These are phyloP conservation scores for Drosophila melanogaster DNA, from an alignment of 1,140 invertebrate genomes.

Conservation along the genomic window Release_6_plus_ISO1_MT NT_033777.3:6826501-6827000, in stretches of 20 bases:
- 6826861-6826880: too few species aligned
- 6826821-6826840: too few species aligned
- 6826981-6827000: constrained; percentile 5
- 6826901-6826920: too few species aligned
- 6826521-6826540: constrained; percentile 50
- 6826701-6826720: constrained; percentile 40
- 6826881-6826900: too few species aligned
- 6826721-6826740: constrained; percentile 75
- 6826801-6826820: not conserved
- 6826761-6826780: not conserved
- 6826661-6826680: constrained; percentile 5
- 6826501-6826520: constrained; percentile 75
- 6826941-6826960: not conserved
- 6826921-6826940: too few species aligned
- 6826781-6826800: not conserved
- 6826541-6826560: constrained; percentile 27
- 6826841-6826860: too few species aligned
- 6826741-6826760: constrained; percentile 31
- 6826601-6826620: constrained; percentile 67
- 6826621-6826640: constrained; percentile 82
- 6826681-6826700: constrained; percentile 6
- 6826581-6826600: constrained; percentile 42
- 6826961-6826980: not conserved
- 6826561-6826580: constrained; percentile 37
- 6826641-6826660: constrained; percentile 67